phyloP scores from a whole-genome alignment of 2,797 vertebrate genomes.

The Mormyrus proboscirostris region DNA sequence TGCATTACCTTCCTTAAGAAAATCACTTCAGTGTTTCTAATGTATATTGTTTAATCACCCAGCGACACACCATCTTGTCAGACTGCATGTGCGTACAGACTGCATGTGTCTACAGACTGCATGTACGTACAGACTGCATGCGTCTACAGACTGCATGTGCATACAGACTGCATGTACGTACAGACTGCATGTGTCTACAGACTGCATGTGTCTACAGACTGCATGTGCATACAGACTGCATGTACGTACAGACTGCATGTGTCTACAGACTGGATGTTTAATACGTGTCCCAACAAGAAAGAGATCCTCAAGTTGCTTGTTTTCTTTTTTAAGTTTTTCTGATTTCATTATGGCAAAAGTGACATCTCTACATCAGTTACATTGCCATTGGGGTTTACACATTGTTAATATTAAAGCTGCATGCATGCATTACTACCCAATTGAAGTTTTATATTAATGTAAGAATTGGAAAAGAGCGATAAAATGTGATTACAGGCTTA shows the following conservation, averaged over 20 bases:
- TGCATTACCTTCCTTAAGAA: conserved; percentile 44
- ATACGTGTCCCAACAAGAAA: neutral
- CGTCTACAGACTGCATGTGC: neutral
- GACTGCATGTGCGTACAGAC: too few relatives aligned
- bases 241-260: neutral
- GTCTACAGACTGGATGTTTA: neutral
- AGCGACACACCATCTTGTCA: neutral
- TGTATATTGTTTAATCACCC: neutral
- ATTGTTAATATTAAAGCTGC: neutral
- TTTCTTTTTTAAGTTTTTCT: neutral
- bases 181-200: neutral
- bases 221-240: neutral
- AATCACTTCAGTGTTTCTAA: conserved; percentile 14
- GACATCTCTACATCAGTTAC: neutral
- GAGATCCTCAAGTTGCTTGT: neutral
- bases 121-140: neutral
- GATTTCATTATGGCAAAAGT: neutral
- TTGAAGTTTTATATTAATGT: neutral
- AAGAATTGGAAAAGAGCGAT: neutral
- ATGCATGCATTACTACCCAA: neutral
- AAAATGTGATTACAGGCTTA: neutral
- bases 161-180: neutral
- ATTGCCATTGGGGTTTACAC: neutral
- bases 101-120: neutral
- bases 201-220: neutral